Evolutionary conservation across 2,113 vertebrate genomes (phyloP).

Genomic region (Chrysemys picta): DNA sequence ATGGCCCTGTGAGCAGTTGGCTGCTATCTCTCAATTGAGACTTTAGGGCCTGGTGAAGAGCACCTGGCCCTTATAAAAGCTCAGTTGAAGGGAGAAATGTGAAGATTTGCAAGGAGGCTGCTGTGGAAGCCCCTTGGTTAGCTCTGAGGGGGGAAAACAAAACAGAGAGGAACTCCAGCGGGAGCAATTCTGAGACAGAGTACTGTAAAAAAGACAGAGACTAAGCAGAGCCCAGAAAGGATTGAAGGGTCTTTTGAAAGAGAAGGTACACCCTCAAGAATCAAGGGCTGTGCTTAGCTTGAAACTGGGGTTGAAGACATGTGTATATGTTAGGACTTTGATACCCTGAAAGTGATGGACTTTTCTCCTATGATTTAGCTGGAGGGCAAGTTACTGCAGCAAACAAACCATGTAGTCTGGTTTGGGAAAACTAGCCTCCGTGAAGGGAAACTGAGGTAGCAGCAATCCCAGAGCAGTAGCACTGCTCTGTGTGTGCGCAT

Average conservation of each 20-base stretch:
- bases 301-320: not conserved
- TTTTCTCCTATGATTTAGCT: too few species aligned
- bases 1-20: not conserved
- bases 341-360: too few species aligned
- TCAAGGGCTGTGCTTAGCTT: not conserved
- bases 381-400: too few species aligned
- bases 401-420: too few species aligned
- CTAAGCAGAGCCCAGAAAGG: not conserved
- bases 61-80: not conserved
- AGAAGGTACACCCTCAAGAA: not conserved
- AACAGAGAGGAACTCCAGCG: not conserved
- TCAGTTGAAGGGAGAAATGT: fast-evolving
- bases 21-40: not conserved
- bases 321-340: not conserved
- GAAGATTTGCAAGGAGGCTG: not conserved
- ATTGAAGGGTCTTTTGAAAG: not conserved
- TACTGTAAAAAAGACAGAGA: not conserved
- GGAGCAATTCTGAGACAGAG: not conserved
- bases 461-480: not conserved
- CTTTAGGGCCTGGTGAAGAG: not conserved
- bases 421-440: not conserved
- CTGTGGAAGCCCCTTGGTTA: not conserved
- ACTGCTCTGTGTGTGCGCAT: not conserved
- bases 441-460: not conserved
- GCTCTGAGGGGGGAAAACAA: not conserved